A percentile compares a stretch with the other conserved stretches of the same genome.
Evolutionary conservation across 2,888 invertebrate species (phyloP).

Genomic region (Amorpha juglandis): DNA sequence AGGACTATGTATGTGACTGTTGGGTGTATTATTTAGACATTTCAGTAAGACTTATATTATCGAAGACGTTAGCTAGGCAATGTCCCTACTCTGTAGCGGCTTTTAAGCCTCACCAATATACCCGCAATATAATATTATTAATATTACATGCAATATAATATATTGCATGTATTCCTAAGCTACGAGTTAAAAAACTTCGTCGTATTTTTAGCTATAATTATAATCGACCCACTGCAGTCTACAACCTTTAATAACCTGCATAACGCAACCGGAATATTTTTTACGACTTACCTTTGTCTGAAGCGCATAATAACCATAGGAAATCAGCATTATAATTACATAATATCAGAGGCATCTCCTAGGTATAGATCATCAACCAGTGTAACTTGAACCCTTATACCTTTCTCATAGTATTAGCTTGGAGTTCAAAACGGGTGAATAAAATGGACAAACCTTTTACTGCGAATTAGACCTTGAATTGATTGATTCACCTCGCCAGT

Average conservation of each 20-base stretch:
- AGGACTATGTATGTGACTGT: no score
- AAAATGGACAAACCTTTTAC: slow-evolving; percentile 68
- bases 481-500: slow-evolving; percentile 74
- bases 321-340: slow-evolving; percentile 26
- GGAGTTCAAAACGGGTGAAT: slow-evolving; percentile 39
- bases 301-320: slow-evolving; percentile 21
- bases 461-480: slow-evolving; percentile 65
- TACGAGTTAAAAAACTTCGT: no score
- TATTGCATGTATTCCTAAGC: no score
- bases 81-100: no score
- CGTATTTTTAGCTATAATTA: background rate
- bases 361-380: slow-evolving; percentile 43
- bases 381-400: slow-evolving; percentile 39
- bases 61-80: no score
- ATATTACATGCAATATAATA: no score
- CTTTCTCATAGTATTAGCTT: slow-evolving; percentile 35
- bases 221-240: background rate
- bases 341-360: slow-evolving; percentile 27
- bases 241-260: background rate
- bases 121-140: no score
- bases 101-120: no score
- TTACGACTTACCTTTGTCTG: slow-evolving; percentile 8
- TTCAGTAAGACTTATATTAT: no score
- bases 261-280: slow-evolving; percentile 6
- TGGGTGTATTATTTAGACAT: no score